Evolutionary conservation across 2,888 invertebrate species (phyloP).

Genomic region (Polietes domitor): DNA sequence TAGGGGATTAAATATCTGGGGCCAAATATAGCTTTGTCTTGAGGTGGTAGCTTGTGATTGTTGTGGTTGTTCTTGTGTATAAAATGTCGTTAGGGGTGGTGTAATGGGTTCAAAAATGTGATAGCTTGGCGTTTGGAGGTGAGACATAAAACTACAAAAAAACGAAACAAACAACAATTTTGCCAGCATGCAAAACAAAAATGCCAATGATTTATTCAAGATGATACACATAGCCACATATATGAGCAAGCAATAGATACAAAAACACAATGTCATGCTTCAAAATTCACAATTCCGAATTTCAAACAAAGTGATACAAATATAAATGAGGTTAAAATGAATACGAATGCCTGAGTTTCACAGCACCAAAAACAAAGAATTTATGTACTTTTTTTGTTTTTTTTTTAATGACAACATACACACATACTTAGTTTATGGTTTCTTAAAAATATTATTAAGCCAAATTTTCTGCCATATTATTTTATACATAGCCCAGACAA

Average conservation of each 20-base stretch:
- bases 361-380: background rate
- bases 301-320: conserved; percentile 29
- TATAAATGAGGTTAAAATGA: conserved; percentile 30
- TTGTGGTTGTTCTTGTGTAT: conserved; percentile 68
- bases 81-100: conserved; percentile 73
- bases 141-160: conserved; percentile 75
- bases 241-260: background rate
- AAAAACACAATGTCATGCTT: conserved; percentile 5
- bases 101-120: conserved; percentile 74
- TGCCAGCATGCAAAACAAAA: conserved; percentile 61
- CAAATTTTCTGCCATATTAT: conserved; percentile 4
- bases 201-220: conserved; percentile 26
- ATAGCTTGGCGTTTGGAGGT: conserved; percentile 74
- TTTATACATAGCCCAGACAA: background rate
- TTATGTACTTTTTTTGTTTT: conserved; percentile 26
- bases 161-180: conserved; percentile 48
- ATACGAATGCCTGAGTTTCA: background rate
- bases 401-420: background rate
- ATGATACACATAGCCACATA: conserved; percentile 17
- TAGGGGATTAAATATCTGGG: conserved; percentile 71
- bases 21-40: conserved; percentile 73
- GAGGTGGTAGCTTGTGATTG: conserved; percentile 68
- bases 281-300: conserved; percentile 41
- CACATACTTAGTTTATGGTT: background rate
- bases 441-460: conserved; percentile 25